Evolutionary conservation across 2,113 vertebrate genomes (phyloP).

Genomic region (Oryzias celebensis): DNA sequence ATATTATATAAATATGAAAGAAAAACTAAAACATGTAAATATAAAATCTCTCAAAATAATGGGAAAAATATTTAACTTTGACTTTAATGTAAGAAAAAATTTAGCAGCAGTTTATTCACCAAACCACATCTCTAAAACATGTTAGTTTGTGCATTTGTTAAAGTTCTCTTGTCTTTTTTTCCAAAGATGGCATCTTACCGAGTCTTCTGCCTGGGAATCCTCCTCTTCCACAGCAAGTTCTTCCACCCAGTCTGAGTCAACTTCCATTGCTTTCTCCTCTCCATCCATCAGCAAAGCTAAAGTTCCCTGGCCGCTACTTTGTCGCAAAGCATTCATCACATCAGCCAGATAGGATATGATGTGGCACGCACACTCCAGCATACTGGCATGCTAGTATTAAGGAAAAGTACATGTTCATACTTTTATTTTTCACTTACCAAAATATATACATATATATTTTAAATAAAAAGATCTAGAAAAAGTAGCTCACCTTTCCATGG

Average conservation of each 20-base stretch:
- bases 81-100: no score
- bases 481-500: constrained; percentile 88
- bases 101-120: no score
- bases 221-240: constrained; percentile 97
- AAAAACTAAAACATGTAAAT: background rate
- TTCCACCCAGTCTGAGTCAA: constrained; percentile 98
- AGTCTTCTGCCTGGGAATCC: constrained; percentile 97
- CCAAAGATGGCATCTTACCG: constrained; percentile 73
- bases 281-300: constrained; percentile 89
- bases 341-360: constrained; percentile 97
- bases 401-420: background rate
- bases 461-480: background rate
- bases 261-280: constrained; percentile 94
- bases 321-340: constrained; percentile 92
- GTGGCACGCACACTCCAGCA: constrained; percentile 95
- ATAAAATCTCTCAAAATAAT: no score
- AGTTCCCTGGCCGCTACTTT: constrained; percentile 88
- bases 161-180: no score
- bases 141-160: no score
- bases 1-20: background rate
- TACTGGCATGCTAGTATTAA: constrained; percentile 83
- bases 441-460: background rate
- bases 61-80: no score
- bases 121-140: no score
- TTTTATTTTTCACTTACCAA: background rate